These are phyloP conservation scores for Misgurnus anguillicaudatus DNA, from an alignment of 2,113 vertebrate species.

Conservation along the genomic window DNA sequence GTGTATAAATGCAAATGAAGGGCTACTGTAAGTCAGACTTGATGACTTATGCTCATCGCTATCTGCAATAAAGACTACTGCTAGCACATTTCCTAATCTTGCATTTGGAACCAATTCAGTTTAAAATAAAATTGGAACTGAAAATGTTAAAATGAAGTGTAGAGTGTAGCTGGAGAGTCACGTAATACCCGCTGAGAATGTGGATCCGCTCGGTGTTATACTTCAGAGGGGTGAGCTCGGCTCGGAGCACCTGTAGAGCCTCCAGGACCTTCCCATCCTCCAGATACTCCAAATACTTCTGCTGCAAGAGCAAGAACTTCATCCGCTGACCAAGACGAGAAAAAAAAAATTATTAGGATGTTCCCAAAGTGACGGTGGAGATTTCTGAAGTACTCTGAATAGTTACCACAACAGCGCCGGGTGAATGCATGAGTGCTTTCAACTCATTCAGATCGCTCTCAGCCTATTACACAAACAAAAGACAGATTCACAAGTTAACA, in stretches of 20 bases:
- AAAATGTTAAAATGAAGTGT: background rate
- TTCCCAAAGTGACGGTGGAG: background rate
- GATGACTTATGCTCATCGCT: too few relatives aligned
- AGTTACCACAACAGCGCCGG: conserved; percentile 96
- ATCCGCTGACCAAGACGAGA: conserved; percentile 81
- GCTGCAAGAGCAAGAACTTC: conserved; percentile 98
- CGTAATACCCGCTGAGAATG: conserved; percentile 87
- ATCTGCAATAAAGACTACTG: too few relatives aligned
- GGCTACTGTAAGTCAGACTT: too few relatives aligned
- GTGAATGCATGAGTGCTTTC: conserved; percentile 97
- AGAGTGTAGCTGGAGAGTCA: background rate
- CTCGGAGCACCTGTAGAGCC: conserved; percentile 92
- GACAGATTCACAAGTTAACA: conserved; percentile 23
- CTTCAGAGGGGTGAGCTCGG: conserved; percentile 93
- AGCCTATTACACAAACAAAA: conserved; percentile 79
- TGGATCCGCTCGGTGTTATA: conserved; percentile 97
- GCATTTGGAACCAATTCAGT: too few relatives aligned
- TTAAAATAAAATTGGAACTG: too few relatives aligned
- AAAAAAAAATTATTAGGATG: background rate
- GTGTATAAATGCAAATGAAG: too few relatives aligned
- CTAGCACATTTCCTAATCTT: too few relatives aligned
- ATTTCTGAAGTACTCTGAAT: conserved; percentile 16
- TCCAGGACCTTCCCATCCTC: conserved; percentile 97
- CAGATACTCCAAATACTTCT: conserved; percentile 97
- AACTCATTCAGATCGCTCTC: conserved; percentile 98